These are phyloP conservation scores for Hypocryptadius cinnamomeus DNA, from an alignment of 2,113 vertebrate genomes.

Conservation along the genomic window DNA sequence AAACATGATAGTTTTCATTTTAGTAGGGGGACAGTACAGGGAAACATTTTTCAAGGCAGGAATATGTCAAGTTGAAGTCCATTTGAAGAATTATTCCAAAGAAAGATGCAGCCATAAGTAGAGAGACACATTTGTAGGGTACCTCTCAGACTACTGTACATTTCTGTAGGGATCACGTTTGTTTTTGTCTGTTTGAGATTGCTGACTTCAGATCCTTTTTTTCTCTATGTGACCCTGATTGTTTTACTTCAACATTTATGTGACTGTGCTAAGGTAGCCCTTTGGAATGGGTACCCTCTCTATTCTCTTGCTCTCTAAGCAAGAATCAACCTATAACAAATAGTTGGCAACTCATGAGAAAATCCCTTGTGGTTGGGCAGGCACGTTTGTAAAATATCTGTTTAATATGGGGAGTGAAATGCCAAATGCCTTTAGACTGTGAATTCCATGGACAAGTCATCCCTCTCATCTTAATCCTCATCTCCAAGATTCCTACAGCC, in stretches of 20 bases:
- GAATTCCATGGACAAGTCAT: neutral
- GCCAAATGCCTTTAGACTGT: neutral
- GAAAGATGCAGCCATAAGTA: neutral
- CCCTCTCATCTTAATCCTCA: neutral
- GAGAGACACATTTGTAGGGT: neutral
- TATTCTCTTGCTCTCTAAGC: neutral
- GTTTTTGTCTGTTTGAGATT: neutral
- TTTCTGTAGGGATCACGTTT: neutral
- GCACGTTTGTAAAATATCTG: neutral
- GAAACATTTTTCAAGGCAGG: neutral
- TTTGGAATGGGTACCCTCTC: neutral
- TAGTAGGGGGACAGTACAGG: neutral
- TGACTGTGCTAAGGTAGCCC: neutral
- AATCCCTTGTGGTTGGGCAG: neutral
- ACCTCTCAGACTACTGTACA: neutral
- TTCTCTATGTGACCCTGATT: neutral
- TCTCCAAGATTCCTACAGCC: neutral
- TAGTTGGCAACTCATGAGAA: neutral
- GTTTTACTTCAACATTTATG: neutral
- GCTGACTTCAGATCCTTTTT: neutral
- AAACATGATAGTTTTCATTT: neutral
- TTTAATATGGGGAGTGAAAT: neutral
- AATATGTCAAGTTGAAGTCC: neutral
- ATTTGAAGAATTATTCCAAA: neutral
- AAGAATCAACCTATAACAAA: neutral